These are phyloP conservation scores for Baryphthengus martii DNA, from an alignment of 2,113 vertebrate species.

Conservation along the genomic window DNA sequence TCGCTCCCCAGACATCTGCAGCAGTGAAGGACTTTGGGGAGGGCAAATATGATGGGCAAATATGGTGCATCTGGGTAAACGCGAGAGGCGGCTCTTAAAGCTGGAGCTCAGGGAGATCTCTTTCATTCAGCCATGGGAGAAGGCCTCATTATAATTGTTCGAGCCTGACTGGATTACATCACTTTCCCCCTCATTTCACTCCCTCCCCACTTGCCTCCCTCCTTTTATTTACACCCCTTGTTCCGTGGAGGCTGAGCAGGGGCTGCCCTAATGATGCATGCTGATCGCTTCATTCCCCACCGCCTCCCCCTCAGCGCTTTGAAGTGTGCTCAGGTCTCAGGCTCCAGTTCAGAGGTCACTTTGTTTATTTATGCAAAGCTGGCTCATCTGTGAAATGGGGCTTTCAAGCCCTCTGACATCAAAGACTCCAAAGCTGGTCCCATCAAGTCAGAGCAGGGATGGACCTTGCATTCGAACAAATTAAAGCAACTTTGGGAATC, in stretches of 20 bases:
- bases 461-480: constrained; percentile 56
- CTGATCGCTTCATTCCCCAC: constrained; percentile 66
- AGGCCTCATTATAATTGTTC: constrained; percentile 56
- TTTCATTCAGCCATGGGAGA: constrained; percentile 39
- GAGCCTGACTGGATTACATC: constrained; percentile 69
- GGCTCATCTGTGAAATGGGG: constrained; percentile 73
- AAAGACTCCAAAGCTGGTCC: constrained; percentile 66
- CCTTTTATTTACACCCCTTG: constrained; percentile 49
- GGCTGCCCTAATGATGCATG: constrained; percentile 65
- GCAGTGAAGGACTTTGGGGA: not conserved
- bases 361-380: constrained; percentile 79
- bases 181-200: constrained; percentile 65
- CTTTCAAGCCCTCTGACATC: constrained; percentile 72
- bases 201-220: not conserved
- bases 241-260: not conserved
- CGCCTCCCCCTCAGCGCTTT: constrained; percentile 51
- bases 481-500: constrained; percentile 44
- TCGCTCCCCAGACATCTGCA: not conserved
- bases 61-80: not conserved
- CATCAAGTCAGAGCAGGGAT: constrained; percentile 57
- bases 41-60: not conserved
- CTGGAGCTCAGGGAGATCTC: not conserved
- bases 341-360: constrained; percentile 74
- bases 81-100: not conserved
- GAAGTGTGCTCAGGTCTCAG: constrained; percentile 73